Conservation (phyloP, 2,888 invertebrate genomes). For the Rugalucina vietnamica region DNA sequence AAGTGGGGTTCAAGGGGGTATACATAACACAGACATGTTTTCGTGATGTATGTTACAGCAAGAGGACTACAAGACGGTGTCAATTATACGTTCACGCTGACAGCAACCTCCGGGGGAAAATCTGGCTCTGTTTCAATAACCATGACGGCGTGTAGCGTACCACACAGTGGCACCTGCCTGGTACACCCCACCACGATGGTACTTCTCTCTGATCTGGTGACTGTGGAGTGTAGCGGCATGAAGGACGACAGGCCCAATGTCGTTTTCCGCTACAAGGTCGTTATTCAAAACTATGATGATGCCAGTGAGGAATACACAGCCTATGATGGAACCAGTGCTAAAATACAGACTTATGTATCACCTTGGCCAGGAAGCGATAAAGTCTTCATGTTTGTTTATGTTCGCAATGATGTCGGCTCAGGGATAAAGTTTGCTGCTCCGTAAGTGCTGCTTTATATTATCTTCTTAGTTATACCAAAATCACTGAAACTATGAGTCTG, state of each 20-base stretch:
- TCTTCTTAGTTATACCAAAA: no score
- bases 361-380: conserved; percentile 58
- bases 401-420: conserved; percentile 69
- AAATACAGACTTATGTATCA: conserved; percentile 62
- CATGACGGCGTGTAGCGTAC: conserved; percentile 56
- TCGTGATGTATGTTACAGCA: conserved; percentile 65
- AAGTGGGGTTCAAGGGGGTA: no score
- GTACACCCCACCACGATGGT: conserved; percentile 41
- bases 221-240: conserved; percentile 64
- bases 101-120: conserved; percentile 10
- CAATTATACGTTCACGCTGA: conserved; percentile 64
- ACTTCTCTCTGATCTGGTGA: conserved; percentile 55
- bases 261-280: conserved; percentile 58
- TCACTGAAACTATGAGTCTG: no score
- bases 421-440: conserved; percentile 24
- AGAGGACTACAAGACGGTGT: conserved; percentile 50
- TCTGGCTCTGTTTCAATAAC: conserved; percentile 53
- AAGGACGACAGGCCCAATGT: conserved; percentile 61
- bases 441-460: conserved; percentile 22
- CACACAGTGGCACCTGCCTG: conserved; percentile 61
- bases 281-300: conserved; percentile 30
- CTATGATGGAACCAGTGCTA: conserved; percentile 65
- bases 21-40: no score
- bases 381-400: conserved; percentile 60
- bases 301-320: conserved; percentile 51